Conservation (phyloP, 2,797 vertebrate species). For the Chelidonichthys spinosus region DNA sequence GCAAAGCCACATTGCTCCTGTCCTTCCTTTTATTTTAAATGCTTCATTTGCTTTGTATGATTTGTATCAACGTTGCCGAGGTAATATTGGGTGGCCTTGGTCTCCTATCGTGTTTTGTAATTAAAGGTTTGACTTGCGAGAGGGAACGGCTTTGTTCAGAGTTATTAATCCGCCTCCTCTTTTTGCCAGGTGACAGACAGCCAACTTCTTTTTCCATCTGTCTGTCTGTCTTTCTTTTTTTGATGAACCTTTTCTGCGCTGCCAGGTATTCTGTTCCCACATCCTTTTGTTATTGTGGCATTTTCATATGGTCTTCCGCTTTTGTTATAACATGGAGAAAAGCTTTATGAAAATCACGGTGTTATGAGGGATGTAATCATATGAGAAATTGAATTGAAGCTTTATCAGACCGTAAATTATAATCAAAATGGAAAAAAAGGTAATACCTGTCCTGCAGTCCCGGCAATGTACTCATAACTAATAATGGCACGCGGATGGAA, state of each 20-base stretch:
- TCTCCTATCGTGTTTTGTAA: conserved; percentile 76
- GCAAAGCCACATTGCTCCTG: conserved; percentile 20
- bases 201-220: conserved; percentile 55
- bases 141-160: conserved; percentile 72
- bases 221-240: conserved; percentile 30
- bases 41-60: conserved; percentile 77
- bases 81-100: conserved; percentile 68
- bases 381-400: conserved; percentile 47
- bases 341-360: conserved; percentile 54
- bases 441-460: conserved; percentile 30
- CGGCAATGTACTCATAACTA: conserved; percentile 34
- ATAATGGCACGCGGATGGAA: conserved; percentile 15
- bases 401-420: conserved; percentile 50
- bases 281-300: conserved; percentile 59
- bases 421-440: conserved; percentile 53
- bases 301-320: conserved; percentile 59
- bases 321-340: conserved; percentile 66
- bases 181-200: conserved; percentile 67
- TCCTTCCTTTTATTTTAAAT: conserved; percentile 62
- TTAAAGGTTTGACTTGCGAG: conserved; percentile 78
- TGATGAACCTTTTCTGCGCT: conserved; percentile 48
- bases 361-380: conserved; percentile 64
- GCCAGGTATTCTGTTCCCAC: conserved; percentile 56
- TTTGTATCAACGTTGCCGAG: conserved; percentile 78
- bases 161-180: conserved; percentile 74